A percentile compares a stretch with the other conserved stretches of the same genome.
Conservation (phyloP, 2,113 vertebrate genomes). For the Strigops habroptila region DNA sequence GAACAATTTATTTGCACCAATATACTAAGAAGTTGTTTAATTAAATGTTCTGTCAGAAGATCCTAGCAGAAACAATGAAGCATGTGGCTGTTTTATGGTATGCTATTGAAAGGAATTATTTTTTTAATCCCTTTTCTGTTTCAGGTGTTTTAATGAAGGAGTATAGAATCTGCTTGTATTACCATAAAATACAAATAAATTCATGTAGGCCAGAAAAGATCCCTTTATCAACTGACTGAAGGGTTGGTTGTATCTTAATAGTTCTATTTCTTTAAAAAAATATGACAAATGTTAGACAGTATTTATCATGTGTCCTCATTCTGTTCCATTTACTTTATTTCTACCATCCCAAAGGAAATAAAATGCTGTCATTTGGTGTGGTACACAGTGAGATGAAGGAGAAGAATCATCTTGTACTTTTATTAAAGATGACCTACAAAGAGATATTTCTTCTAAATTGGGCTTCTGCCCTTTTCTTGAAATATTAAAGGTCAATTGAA, state of each 20-base stretch:
- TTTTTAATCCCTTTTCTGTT: neutral
- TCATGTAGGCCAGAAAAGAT: neutral
- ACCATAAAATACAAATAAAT: neutral
- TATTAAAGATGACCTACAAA: slow-evolving; percentile 37
- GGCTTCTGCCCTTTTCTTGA: neutral
- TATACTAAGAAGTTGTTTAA: neutral
- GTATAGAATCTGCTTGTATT: neutral
- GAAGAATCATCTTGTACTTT: slow-evolving; percentile 20
- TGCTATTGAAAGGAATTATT: neutral
- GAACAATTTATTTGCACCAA: neutral
- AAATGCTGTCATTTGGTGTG: slow-evolving; percentile 31
- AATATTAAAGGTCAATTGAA: neutral
- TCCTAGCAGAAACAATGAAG: neutral
- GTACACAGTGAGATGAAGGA: slow-evolving; percentile 1
- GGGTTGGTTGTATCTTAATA: neutral
- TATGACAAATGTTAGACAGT: neutral
- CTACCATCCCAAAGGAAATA: slow-evolving; percentile 23
- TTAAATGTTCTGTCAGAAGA: neutral
- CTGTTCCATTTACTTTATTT: slow-evolving; percentile 58
- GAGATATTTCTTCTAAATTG: slow-evolving; percentile 16
- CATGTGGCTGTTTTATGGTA: neutral
- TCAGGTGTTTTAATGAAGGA: neutral
- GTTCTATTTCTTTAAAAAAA: neutral
- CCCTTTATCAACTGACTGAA: neutral
- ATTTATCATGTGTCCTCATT: slow-evolving; percentile 47